phyloP scores from a whole-genome alignment of 2,113 vertebrate species.

The Tauraco erythrolophus region DNA sequence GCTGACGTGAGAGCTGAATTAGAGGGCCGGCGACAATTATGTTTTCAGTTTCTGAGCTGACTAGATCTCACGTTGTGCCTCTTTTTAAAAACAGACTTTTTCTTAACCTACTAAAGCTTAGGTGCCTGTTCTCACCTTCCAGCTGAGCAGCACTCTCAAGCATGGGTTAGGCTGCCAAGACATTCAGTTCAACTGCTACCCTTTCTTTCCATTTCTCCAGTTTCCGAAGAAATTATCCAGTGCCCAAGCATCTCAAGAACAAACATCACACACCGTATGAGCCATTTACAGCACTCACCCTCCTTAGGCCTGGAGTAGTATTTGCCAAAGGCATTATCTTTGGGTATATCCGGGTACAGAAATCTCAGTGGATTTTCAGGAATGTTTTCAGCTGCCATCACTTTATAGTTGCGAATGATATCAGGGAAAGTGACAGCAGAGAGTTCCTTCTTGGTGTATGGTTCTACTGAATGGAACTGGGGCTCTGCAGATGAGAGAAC shows the following conservation, averaged over 20 bases:
- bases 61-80: neutral
- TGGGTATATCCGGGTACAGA: constrained; percentile 88
- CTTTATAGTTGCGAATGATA: constrained; percentile 96
- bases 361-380: constrained; percentile 94
- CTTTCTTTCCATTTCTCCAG: neutral
- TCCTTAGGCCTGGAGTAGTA: constrained; percentile 94
- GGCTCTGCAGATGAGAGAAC: constrained; percentile 72
- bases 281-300: constrained; percentile 70
- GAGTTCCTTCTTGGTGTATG: constrained; percentile 95
- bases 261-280: accelerated
- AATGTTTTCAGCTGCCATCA: constrained; percentile 96
- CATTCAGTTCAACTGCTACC: neutral
- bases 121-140: neutral
- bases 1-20: neutral
- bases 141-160: neutral
- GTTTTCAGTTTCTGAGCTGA: neutral
- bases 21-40: accelerated
- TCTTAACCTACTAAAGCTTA: neutral
- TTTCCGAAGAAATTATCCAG: neutral
- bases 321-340: constrained; percentile 95
- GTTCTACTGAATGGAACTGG: constrained; percentile 91
- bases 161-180: neutral
- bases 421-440: constrained; percentile 91
- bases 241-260: neutral
- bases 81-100: neutral